Evolutionary conservation across 2,797 vertebrate species (phyloP), one percentile per base, ranked within the genome.

Genomic region (Fringilla coelebs): DNA sequence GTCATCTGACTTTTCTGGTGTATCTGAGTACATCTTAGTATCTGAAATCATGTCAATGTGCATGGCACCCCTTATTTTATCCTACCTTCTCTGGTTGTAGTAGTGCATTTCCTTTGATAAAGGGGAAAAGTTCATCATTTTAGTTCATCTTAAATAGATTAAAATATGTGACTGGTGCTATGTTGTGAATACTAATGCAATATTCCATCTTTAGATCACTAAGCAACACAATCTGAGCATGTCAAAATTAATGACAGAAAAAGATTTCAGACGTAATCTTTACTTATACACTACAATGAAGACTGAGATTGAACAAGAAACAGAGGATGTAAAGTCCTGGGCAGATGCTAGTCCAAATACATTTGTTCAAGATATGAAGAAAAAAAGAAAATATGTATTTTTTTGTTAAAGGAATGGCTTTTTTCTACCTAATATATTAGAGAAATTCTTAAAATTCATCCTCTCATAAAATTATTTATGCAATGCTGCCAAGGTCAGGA

Each of bases 401-500:
- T 9, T 51, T 77, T 68, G 9, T 68, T 81, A 82, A 93, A 80
- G 13, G 20, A 67, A 93, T 91, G 93, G 19, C 9, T 17, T 38
- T 74, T 74, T 92, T 73, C 16, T 82, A 29, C 19, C 75, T 65
- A 93, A 80, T 34, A 52, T 26, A 28, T 77, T 54, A 86, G 41
- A 95, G 51, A 94, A 88, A 94, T 80, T 71, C 72, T 91, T 95
- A 68, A 94, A 89, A 80, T 82, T 95, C 58, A 96, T 90, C 58
- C 54, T 57, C 84, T 45, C 34, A 92, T 65, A 90, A 70, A 93
- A 91, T 77, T 73, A 94, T 60, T 81, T 80, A 52, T 84, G 57
- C 31, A 84, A 88, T 18, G 66, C 70, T 75, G 72, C 34, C 93
- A 97, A 97, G 96, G 91, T 96, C 92, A 96, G 73, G 79, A 87